Evolutionary conservation across 2,113 vertebrate species (phyloP), one percentile per base, ranked within the genome.

Genomic region (Scartelaos histophorus): DNA sequence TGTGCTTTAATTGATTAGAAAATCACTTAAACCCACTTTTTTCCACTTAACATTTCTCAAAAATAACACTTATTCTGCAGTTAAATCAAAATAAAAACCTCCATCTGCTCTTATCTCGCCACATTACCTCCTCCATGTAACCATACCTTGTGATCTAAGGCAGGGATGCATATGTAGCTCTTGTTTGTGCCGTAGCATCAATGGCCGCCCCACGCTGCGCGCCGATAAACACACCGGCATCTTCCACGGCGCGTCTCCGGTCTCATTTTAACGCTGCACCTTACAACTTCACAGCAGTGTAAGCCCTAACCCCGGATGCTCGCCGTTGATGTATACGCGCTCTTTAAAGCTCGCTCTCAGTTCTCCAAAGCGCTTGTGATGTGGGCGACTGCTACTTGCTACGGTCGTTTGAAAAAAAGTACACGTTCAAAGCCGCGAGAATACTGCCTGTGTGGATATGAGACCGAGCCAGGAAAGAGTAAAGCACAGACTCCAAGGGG

Each of bases 261-360:
- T 69, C 54, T 46, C 66, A 13, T 62, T 69, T 60, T 46, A 75
- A 64, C 58, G 62, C 10, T 11, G 38, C 53, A 53, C 17, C 57
- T 74, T 7, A 61, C 68, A 74, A 64, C 65, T 66, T 68, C 15
- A 53, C 78, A 68, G 70, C 65, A 65, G 54, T 67, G 77, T 64
- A 24, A 71, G 12, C 67, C 47, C 34, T 43, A 57, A 34, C 24
- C 77, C 34, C 68, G 57, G 24, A 3, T 72, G 25, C 66, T 67
- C 38, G 46, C 54, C 85, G 83, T 82, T 74, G 80, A 60, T 83
- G 66, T 73, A 70, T 66, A 73, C 67, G 77, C 83, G 70, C 43
- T 17, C 35, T 76, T 46, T 87, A 80, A 67, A 49, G 60, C 72
- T 85, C 85, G 68, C 56, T 71, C 80, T 80, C 71, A 87, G 60